Conservation (phyloP, 1,140 invertebrate species). For the Scylla paramamosain region DNA sequence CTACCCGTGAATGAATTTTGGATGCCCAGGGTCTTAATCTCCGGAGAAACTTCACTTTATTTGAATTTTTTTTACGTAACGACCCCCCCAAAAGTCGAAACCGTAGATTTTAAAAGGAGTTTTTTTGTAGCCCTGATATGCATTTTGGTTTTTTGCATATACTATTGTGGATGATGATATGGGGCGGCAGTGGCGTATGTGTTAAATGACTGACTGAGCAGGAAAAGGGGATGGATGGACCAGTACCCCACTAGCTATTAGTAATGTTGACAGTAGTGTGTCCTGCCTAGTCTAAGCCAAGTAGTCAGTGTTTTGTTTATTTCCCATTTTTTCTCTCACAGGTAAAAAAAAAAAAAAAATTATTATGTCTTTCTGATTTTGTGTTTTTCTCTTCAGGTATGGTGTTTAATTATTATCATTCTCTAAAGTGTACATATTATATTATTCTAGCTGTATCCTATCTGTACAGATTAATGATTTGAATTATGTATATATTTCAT, state of each 20-base stretch:
- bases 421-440: constrained; percentile 22
- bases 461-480: background rate
- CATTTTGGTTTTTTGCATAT: background rate
- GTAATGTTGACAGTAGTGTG: background rate
- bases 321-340: background rate
- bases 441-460: constrained; percentile 12
- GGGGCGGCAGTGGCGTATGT: background rate
- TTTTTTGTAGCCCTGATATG: background rate
- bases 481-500: background rate
- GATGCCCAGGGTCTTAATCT: background rate
- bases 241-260: background rate
- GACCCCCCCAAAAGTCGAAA: background rate
- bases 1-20: background rate
- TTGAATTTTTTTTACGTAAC: background rate
- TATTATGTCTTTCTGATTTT: background rate
- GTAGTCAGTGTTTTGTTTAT: background rate
- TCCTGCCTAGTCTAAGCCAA: background rate
- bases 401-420: background rate
- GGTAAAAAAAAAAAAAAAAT: background rate
- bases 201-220: background rate
- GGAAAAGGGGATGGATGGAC: background rate
- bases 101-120: background rate
- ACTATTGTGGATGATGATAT: background rate
- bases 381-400: background rate
- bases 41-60: background rate